Evolutionary conservation across 2,888 invertebrate species (phyloP), one percentile per base, ranked within the genome.

Genomic region (Epinotia demarniana): DNA sequence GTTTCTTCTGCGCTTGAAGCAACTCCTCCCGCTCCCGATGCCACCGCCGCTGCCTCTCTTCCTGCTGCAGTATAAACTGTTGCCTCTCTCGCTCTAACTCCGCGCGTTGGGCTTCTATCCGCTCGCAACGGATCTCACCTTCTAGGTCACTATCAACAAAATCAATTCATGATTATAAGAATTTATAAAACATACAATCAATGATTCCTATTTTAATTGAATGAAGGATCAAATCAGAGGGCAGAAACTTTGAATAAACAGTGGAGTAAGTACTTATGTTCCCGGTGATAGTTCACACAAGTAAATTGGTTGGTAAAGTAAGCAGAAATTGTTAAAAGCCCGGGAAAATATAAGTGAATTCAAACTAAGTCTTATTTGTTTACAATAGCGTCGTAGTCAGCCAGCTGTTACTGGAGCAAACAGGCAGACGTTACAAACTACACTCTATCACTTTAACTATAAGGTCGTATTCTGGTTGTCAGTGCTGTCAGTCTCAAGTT

Each of bases 401-500:
- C 97, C 73, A 98, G 90, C 97, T 97, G 43, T 96, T 96, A 81
- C 97, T 96, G 78, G 97, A 97, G 95, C 97, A 97, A 86, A 97
- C 97, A 62, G 97, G 94, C 79, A 98, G 94, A 23, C 2, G 3
- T 57, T 57, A 12, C 4, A 23, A 57, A 57, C 19, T 19, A 23
- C 0, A 4, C 18, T 19, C 23, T 57, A 49, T 49, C 3, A 5
- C 23, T 46, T 18, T n/a, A n/a, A 64, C 46, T 1, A 43, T 62
- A 62, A 43, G 18, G 61, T 61, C 33, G n/a, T 62, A 18, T 62
- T 62, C 39, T 18, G n/a, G 61, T 61, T 61, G 2, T 6, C 61
- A 61, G 61, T 33, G 13, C 23, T 27, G 23, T 27, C 3, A 27
- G 23, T 27, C 23, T 27, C 23, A 27, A 27, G 23, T 27, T 27